Evolutionary conservation across 2,888 invertebrate species (phyloP), one percentile per base, ranked within the genome.

Genomic region (Petrolisthes cinctipes): DNA sequence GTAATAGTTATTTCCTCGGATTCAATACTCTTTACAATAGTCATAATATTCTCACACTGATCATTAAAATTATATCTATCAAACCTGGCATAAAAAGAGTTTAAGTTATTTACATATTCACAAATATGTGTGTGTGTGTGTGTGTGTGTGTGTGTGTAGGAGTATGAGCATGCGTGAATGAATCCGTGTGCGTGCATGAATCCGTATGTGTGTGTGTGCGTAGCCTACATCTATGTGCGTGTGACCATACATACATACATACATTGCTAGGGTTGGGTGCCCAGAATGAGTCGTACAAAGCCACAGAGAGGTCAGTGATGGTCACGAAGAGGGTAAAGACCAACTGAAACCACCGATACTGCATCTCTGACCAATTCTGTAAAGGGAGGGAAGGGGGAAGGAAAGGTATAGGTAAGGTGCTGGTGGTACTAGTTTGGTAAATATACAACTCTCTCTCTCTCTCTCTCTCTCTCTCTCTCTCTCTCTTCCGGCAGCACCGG

Each of bases 221-320:
- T n/a, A n/a, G n/a, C n/a, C n/a, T n/a, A n/a, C n/a, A n/a, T n/a
- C n/a, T n/a, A n/a, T n/a, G n/a, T 61, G 14, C 14, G 14, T 73
- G 6, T 73, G 23, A 73, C 73, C 23, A n/a, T 73, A 73, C 37
- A 9, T 37, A 76, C 6, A 54, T 4, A 83, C 89, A 83, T 57
- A 89, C 89, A 57, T 86, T 83, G 54, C 86, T 86, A 53, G 86
- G 76, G 20, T 93, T 76, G 94, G 94, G 95, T 23, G 94, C 94
- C 4, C 95, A 96, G 93, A 97, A 97, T 91, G 98, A 95, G 92
- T 97, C 96, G 94, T 98, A 98, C 88, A 98, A 96, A 84, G 98
- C 98, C 92, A 97, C 97, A 81, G 98, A 98, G 85, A 98, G 96
- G 93, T 98, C 98, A 91, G 97, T 97, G 85, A 84, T 61, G n/a